These are phyloP conservation scores for Lithobates sylvaticus DNA, from an alignment of 2,797 vertebrate species.

Conservation along the genomic window DNA sequence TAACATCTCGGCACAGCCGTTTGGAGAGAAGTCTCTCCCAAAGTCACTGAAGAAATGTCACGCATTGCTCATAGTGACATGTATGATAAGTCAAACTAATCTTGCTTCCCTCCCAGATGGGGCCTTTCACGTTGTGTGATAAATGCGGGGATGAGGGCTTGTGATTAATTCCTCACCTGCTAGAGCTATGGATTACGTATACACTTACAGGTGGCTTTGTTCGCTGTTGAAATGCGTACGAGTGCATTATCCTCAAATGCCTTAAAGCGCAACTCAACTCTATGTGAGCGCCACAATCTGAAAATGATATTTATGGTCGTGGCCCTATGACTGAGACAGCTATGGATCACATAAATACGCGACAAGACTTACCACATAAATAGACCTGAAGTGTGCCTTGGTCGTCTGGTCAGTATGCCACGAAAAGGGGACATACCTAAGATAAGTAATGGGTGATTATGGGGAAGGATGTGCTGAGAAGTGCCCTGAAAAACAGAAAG, in stretches of 20 bases:
- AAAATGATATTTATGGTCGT: too few relatives aligned
- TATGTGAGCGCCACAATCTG: too few relatives aligned
- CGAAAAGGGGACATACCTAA: too few relatives aligned
- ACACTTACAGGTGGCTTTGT: neutral
- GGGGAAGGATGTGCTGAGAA: too few relatives aligned
- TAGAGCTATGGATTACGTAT: neutral
- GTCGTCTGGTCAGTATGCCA: too few relatives aligned
- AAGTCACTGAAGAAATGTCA: constrained; percentile 46
- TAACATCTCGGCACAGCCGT: constrained; percentile 42
- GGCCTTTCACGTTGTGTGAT: constrained; percentile 30
- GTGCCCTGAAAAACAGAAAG: too few relatives aligned
- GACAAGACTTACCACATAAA: too few relatives aligned
- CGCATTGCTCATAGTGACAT: constrained; percentile 39
- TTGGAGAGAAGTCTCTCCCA: constrained; percentile 39
- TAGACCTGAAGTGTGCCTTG: too few relatives aligned
- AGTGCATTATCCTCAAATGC: neutral
- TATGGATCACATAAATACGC: too few relatives aligned
- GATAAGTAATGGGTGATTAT: too few relatives aligned
- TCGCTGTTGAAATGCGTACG: neutral
- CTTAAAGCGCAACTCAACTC: neutral
- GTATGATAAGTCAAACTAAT: constrained; percentile 45
- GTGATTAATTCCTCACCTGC: constrained; percentile 11
- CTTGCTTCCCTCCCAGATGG: constrained; percentile 27
- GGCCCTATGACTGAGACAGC: too few relatives aligned
- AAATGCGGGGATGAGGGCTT: neutral